Evolutionary conservation across 2,797 vertebrate species (phyloP), one percentile per base, ranked within the genome.

Genomic region (Acestrorhynchus altus): DNA sequence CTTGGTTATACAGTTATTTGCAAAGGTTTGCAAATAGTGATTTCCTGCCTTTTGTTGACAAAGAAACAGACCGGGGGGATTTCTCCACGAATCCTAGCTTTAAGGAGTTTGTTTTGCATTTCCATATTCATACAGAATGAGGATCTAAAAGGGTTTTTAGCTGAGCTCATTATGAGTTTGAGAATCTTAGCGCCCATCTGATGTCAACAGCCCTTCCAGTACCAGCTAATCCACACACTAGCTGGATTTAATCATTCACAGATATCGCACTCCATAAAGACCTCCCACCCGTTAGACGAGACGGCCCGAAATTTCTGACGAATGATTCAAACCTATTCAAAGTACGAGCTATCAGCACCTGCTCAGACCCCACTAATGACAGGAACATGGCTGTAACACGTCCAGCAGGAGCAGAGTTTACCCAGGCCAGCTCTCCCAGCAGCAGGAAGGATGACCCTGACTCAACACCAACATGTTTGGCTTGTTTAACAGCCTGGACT

Each of bases 131-230:
- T 72, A 64, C 69, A 76, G 61, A 60, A 72, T 64, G 76, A 64
- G 76, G 65, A 49, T 78, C 81, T 76, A 56, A 65, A 60, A 57
- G 81, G 86, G 87, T 85, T 89, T 84, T 82, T 66, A 77, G 26
- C 78, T 87, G 89, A 90, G 88, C 90, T 84, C 66, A 70, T 83
- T 83, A 86, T 90, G 87, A 86, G 85, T 86, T 89, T 85, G 84
- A 78, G 77, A 81, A 83, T 87, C 90, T 93, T 90, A 88, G 89
- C 86, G 90, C 88, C 92, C 92, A 94, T 93, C 93, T 93, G 93
- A 93, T 91, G 90, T 92, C 91, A 91, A 92, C 89, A 92, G 87
- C 83, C 88, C 86, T 81, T 86, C 87, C 88, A 84, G 88, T 74
- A 82, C 79, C 84, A 83, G 83, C 84, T 91, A 91, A 93, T 93